Conservation (phyloP, 2,888 invertebrate genomes). For the Lasioglossum oenotherae region DNA sequence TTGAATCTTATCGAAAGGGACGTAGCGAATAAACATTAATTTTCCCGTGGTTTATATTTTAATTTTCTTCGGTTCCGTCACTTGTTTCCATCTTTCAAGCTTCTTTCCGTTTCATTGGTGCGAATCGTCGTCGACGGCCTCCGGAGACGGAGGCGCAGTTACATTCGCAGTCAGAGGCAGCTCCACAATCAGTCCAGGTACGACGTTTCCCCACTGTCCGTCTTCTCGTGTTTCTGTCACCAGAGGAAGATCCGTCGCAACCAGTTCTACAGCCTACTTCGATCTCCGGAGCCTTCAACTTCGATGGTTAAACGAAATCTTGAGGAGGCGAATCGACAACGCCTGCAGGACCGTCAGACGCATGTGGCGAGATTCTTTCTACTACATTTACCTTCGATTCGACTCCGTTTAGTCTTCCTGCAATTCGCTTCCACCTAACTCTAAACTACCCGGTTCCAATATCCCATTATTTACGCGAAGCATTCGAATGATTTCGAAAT, state of each 20-base stretch:
- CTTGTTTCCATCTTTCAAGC: neutral
- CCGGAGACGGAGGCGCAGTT: slow-evolving; percentile 21
- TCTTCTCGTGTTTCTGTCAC: slow-evolving; percentile 74
- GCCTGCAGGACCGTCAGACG: slow-evolving; percentile 66
- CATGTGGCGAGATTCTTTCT: slow-evolving; percentile 59
- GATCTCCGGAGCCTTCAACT: slow-evolving; percentile 58
- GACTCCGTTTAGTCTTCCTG: slow-evolving; percentile 35
- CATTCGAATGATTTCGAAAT: neutral
- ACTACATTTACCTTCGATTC: slow-evolving; percentile 63
- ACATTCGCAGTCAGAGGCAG: slow-evolving; percentile 56
- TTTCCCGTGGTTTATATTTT: neutral
- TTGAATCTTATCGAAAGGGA: rapidly evolving
- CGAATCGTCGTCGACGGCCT: slow-evolving; percentile 2
- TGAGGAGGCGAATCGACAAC: slow-evolving; percentile 32
- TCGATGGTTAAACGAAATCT: slow-evolving; percentile 44
- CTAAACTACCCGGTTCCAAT: neutral
- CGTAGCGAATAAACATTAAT: neutral
- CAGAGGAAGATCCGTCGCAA: slow-evolving; percentile 68
- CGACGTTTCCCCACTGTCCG: slow-evolving; percentile 62
- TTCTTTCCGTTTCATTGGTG: slow-evolving; percentile 6
- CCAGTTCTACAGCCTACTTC: slow-evolving; percentile 69
- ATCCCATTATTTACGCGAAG: neutral
- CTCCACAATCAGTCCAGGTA: slow-evolving; percentile 39
- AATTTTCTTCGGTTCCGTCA: neutral
- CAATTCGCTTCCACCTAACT: neutral